Conservation (phyloP, 2,797 vertebrate species). For the Amblyopsis hoosieri region DNA sequence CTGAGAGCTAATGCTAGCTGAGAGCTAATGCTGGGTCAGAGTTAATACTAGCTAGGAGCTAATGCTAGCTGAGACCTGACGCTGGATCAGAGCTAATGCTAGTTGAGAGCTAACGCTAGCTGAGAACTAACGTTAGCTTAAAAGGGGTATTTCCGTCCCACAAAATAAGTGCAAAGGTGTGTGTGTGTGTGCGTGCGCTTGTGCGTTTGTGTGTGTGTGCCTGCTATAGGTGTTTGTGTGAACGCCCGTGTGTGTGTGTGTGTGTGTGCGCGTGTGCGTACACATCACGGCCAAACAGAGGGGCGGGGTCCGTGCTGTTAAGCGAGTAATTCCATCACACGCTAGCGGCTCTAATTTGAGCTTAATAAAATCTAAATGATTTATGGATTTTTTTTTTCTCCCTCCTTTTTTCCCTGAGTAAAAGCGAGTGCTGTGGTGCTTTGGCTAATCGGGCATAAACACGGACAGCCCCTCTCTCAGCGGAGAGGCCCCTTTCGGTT, state of each 20-base stretch:
- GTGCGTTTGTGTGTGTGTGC: slow-evolving; percentile 9
- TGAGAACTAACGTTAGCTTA: slow-evolving; percentile 81
- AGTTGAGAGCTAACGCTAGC: slow-evolving; percentile 74
- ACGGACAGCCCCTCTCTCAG: slow-evolving; percentile 51
- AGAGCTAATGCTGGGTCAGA: slow-evolving; percentile 58
- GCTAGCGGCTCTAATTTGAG: slow-evolving; percentile 75
- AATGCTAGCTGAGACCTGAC: slow-evolving; percentile 53
- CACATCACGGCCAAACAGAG: slow-evolving; percentile 26
- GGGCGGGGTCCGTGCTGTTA: slow-evolving; percentile 33
- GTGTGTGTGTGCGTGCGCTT: slow-evolving; percentile 2
- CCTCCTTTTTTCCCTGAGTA: slow-evolving; percentile 26
- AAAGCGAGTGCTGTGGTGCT: slow-evolving; percentile 61
- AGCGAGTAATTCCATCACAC: slow-evolving; percentile 67
- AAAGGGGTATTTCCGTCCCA: slow-evolving; percentile 79
- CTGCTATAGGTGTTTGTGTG: slow-evolving; percentile 15
- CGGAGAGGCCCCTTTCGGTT: slow-evolving; percentile 33
- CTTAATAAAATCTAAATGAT: slow-evolving; percentile 79
- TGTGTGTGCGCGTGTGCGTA: slow-evolving; percentile 4
- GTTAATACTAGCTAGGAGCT: too few species aligned
- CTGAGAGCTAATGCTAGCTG: slow-evolving; percentile 34
- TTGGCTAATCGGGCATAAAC: slow-evolving; percentile 75
- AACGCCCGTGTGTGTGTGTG: slow-evolving; percentile 12
- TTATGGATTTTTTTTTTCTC: slow-evolving; percentile 63
- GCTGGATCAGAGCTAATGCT: slow-evolving; percentile 27
- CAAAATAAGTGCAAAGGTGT: slow-evolving; percentile 37